phyloP scores from a whole-genome alignment of 2,797 vertebrate genomes.

The Cetoscarus ocellatus region DNA sequence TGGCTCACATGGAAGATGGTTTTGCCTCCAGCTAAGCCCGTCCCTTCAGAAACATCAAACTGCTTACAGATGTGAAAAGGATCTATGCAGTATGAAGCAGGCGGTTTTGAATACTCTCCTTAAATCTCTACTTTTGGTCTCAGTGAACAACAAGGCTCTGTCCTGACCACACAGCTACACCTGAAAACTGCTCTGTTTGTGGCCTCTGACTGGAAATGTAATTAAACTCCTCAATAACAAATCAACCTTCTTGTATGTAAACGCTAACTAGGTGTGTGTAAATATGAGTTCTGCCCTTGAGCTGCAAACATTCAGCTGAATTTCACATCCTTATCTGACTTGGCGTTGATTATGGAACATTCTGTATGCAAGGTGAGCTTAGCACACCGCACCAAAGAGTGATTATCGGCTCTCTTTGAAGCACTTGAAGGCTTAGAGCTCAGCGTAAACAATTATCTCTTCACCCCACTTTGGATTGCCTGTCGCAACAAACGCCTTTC shows the following conservation, averaged over 20 bases:
- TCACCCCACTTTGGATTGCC: constrained; percentile 82
- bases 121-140: constrained; percentile 18
- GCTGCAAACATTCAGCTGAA: constrained; percentile 61
- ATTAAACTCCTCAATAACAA: constrained; percentile 42
- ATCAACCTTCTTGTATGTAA: constrained; percentile 20
- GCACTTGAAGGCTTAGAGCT: constrained; percentile 72
- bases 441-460: constrained; percentile 76
- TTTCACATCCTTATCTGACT: constrained; percentile 61
- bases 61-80: too few species aligned
- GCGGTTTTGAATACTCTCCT: too few species aligned
- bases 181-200: constrained; percentile 31
- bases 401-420: constrained; percentile 72
- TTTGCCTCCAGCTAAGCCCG: too few species aligned
- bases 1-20: too few species aligned
- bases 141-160: constrained; percentile 16
- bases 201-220: constrained; percentile 29
- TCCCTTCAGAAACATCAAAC: too few species aligned
- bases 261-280: constrained; percentile 36
- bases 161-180: constrained; percentile 18
- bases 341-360: constrained; percentile 63
- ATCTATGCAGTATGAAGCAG: too few species aligned
- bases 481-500: constrained; percentile 80
- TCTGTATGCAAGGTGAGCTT: constrained; percentile 72
- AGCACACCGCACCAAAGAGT: constrained; percentile 56
- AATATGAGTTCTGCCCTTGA: constrained; percentile 38